Base-by-base conservation (phyloP, 2,888 invertebrate species). In the Trichogramma evanescens region DNA sequence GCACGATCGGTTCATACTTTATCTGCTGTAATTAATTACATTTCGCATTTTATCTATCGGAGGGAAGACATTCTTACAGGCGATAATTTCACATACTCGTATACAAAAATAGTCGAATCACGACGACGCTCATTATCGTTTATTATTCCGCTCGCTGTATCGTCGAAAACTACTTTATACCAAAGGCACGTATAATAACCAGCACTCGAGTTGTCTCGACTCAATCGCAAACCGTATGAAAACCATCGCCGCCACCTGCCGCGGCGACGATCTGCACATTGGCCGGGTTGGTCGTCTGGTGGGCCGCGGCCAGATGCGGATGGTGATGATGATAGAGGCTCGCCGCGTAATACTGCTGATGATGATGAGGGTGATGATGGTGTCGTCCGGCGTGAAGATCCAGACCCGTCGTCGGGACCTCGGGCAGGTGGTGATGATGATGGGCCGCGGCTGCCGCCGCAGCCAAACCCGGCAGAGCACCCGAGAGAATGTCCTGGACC, bases 301-400 rank as follows among this genome's bases (percentile, higher is more conserved):
- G 13, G 68, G 65, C 57, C 70, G 71, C 39, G 68, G 69, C 51
- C 68, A 58, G 57, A 70, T 66, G 4, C 70, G 66, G 51, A 69
- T 63, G 43, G 71, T 66, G 39, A 62, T 64, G 54, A 61, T 76
- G 77, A 63, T 77, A 75, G 6, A 76, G 68, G 4, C 75, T 71
- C 54, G 76, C 73, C 50, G 77, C 74, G 63, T 77, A 76, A 73
- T 77, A 77, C 76, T 77, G 77, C 68, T 77, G 77, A 67, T 76
- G 70, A 65, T 70, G 74, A 56, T 73, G 72, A 57, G 71, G 69
- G 44, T 68, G 69, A 53, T 69, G 68, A 58, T 69, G 70, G 55
- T 71, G 66, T 67, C 46, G 60, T 61, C 54, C 60, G 58, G 44
- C 61, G 49, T 51, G 43, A 45, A 9, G 9, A 54, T 63, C 50